These are phyloP conservation scores for Platycheirus albimanus DNA, from an alignment of 2,888 invertebrate species.

Conservation along the genomic window DNA sequence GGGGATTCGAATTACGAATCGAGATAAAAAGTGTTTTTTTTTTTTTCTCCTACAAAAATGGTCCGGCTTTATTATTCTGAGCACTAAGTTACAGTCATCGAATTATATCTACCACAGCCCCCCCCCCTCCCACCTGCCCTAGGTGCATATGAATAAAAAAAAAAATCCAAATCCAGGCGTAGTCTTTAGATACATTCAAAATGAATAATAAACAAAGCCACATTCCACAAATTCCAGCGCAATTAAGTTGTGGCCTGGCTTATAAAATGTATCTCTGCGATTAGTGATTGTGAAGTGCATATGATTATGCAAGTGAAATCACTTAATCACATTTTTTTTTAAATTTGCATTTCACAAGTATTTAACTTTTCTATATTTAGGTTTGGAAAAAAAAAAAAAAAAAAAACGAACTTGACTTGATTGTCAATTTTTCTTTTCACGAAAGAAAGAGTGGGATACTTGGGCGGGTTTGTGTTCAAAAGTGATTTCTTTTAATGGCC, in stretches of 20 bases:
- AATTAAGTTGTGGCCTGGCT: conserved; percentile 45
- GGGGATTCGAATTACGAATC: conserved; percentile 37
- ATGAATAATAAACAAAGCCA: conserved; percentile 37
- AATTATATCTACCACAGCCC: conserved; percentile 4
- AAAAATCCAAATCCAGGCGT: conserved; percentile 49
- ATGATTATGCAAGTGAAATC: conserved; percentile 68
- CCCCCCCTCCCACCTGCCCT: background rate
- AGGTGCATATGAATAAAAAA: conserved; percentile 11
- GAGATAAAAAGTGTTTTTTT: conserved; percentile 2
- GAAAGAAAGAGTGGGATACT: background rate
- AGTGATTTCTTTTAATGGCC: conserved; percentile 7
- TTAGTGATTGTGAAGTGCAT: conserved; percentile 24
- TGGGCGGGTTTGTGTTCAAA: background rate
- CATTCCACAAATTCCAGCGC: conserved; percentile 66
- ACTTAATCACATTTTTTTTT: conserved; percentile 32
- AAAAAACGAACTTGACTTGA: conserved; percentile 21
- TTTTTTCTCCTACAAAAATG: background rate
- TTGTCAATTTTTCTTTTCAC: conserved; percentile 29
- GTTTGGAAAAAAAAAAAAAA: background rate
- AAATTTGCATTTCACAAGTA: conserved; percentile 31
- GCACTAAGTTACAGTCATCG: conserved; percentile 13
- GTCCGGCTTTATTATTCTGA: conserved; percentile 19
- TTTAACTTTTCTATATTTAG: conserved; percentile 22
- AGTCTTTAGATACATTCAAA: conserved; percentile 32
- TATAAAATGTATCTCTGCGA: conserved; percentile 5